phyloP scores from a whole-genome alignment of 2,113 vertebrate genomes.

The Ifrita kowaldi region DNA sequence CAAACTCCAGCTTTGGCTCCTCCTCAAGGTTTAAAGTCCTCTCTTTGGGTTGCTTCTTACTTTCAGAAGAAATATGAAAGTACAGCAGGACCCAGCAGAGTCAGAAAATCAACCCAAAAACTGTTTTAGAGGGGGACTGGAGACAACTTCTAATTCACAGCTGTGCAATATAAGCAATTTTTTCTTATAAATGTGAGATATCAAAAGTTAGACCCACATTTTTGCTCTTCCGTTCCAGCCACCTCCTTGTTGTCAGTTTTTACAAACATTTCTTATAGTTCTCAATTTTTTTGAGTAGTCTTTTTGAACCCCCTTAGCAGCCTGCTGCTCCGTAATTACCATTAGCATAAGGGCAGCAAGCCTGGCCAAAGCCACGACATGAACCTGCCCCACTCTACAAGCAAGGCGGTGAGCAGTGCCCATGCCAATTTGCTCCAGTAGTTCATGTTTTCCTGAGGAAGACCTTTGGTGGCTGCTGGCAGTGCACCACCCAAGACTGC shows the following conservation, averaged over 20 bases:
- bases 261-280: background rate
- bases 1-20: background rate
- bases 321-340: background rate
- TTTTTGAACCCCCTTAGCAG: background rate
- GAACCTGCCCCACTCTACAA: background rate
- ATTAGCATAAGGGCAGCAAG: background rate
- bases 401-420: fast-evolving
- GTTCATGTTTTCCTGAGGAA: background rate
- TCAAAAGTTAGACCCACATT: background rate
- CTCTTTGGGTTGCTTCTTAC: background rate
- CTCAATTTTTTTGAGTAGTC: background rate
- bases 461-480: background rate
- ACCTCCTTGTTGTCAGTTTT: background rate
- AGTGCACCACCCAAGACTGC: fast-evolving
- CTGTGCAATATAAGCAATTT: background rate
- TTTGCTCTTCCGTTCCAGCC: background rate
- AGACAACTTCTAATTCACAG: background rate
- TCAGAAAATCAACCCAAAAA: background rate
- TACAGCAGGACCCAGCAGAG: background rate
- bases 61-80: background rate
- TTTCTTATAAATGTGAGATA: background rate
- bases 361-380: fast-evolving
- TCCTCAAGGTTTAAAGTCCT: background rate
- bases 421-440: background rate
- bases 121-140: background rate